Evolutionary conservation across 2,797 vertebrate genomes (phyloP), one percentile per base, ranked within the genome.

Genomic region (Allobates femoralis): DNA sequence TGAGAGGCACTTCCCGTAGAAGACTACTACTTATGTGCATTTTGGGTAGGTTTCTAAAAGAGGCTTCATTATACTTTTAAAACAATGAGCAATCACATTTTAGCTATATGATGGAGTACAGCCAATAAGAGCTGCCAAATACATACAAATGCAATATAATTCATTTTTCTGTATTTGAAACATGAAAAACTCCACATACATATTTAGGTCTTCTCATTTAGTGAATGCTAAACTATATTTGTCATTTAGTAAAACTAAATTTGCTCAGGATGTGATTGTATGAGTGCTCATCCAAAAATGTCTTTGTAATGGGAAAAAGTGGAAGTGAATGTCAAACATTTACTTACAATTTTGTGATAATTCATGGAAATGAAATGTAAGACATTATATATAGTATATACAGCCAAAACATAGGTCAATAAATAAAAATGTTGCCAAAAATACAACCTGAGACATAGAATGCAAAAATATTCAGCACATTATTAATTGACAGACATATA

Each of bases 401-500:
- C 3, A 30, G 14, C 26, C 18, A 64, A 28, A 64, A 30, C 14
- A 64, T 16, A 30, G 15, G 28, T 30, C 19, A 21, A 28, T 58
- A 7, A 7, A 64, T 28, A 64, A 64, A 30, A 28, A 64, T 19
- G 19, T 58, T 23, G 19, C 23, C 7, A 19, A 56, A 19, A 56
- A 66, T 34, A 69, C 21, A 23, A 71, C 41, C 41, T 71, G 3
- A 41, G 11, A 41, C 19, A 3, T 21, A 28, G n/a, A 21, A 62
- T 8, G 0, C 8, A n/a, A 46, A 58, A 12, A 58, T 78, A 78
- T 34, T 15, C 71, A 53, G 32, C n/a, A 67, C 30, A 26, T 46
- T 71, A 73, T 74, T 21, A 37, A 56, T 55, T 26, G 30, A 78
- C 15, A 73, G 15, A 73, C 26, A 87, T 74, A 77, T 26, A 46